Percentiles rank a stretch among this genome's conserved stretches.
Evolutionary conservation across 2,113 vertebrate genomes (phyloP).

Genomic region (human (Homo sapiens)): GRCh38 chr9:26688501-26689000

Average conservation of each 20-base stretch:
- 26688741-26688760: neutral
- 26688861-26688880: neutral
- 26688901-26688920: neutral
- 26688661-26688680: neutral
- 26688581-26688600: neutral
- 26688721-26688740: constrained; percentile 5
- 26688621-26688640: neutral
- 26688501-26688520: neutral
- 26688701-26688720: neutral
- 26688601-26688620: neutral
- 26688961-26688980: neutral
- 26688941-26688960: neutral
- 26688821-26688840: neutral
- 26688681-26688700: neutral
- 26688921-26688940: neutral
- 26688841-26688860: neutral
- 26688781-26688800: neutral
- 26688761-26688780: constrained; percentile 10
- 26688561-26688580: neutral
- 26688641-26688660: neutral
- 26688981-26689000: neutral
- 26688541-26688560: neutral
- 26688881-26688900: neutral
- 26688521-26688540: neutral
- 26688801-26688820: neutral